Base-by-base conservation (phyloP, 2,888 invertebrate genomes). In the Lutraria lutraria region DNA sequence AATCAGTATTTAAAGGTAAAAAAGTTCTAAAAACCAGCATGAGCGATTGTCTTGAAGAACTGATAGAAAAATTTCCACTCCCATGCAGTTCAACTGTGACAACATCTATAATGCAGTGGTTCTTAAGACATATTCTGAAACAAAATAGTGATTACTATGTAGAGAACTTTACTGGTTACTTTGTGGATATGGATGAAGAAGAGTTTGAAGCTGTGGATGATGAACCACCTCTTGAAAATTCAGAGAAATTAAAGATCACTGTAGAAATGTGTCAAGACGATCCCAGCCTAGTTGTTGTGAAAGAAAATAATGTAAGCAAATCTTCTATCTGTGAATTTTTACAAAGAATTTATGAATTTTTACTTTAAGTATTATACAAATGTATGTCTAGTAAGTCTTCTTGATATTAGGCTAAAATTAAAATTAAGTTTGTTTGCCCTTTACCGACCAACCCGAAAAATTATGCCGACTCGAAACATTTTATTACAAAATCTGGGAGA, bases 41-140 rank as follows among this genome's bases (percentile, higher is more conserved):
- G 85, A 79, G 56, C 25, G 29, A 60, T 0, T 79, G 79, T 60
- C 76, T 85, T 6, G n/a, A 72, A 16, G 31, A 83, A n/a, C 68
- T 82, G 21, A 83, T 85, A 21, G n/a, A 60, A 19, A 60, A 16
- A 15, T 53, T 76, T 63, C 85, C 85, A 52, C n/a, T n/a, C 63
- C 25, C 10, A 0, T 86, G 34, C 34, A 53, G 56, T 43, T 72
- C 85, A 21, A n/a, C n/a, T n/a, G n/a, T n/a, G n/a, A n/a, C n/a
- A n/a, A 21, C 54, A n/a, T 76, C 54, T 25, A 12, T 88, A 0
- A 86, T 82, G 88, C 25, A 60, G 60, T 83, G 82, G 43, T 86
- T 76, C 53, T 52, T 88, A 12, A 52, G 60, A 16, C 43, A 53
- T 81, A 79, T 82, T 29, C 31, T 88, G 60, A 68, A 31, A 29